Conservation (phyloP, 2,113 vertebrate genomes). For the Callospermophilus lateralis region DNA sequence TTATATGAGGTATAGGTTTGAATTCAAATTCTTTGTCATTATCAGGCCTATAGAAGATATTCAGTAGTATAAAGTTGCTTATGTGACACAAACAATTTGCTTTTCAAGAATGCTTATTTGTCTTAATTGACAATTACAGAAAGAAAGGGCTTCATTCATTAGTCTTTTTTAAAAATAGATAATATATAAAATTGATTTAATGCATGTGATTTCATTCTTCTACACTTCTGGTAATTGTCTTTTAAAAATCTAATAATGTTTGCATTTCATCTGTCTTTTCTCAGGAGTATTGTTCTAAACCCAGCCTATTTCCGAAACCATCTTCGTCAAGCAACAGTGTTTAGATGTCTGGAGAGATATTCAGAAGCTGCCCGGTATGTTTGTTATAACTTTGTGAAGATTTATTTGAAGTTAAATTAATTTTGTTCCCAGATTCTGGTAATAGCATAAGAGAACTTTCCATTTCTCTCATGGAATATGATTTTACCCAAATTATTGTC, state of each 20-base stretch:
- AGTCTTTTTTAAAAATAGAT: constrained; percentile 51
- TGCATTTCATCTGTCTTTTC: constrained; percentile 78
- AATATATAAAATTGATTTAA: constrained; percentile 21
- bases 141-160: constrained; percentile 56
- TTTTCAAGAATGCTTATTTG: constrained; percentile 76
- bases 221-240: constrained; percentile 65
- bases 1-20: constrained; percentile 34
- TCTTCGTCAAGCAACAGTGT: constrained; percentile 87
- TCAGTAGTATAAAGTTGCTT: constrained; percentile 69
- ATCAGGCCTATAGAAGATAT: constrained; percentile 60
- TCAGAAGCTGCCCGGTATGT: constrained; percentile 90
- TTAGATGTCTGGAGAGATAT: constrained; percentile 88
- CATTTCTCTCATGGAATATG: constrained; percentile 79
- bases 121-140: constrained; percentile 74
- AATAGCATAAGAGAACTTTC: constrained; percentile 77
- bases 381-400: constrained; percentile 70
- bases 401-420: constrained; percentile 81
- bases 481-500: constrained; percentile 81
- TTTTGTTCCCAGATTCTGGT: constrained; percentile 82
- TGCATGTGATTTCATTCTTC: constrained; percentile 64
- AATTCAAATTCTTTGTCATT: constrained; percentile 15
- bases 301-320: constrained; percentile 90
- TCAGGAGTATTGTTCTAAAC: constrained; percentile 89
- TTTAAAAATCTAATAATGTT: constrained; percentile 69
- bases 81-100: constrained; percentile 75